These are phyloP conservation scores for Stichopus chloronotus DNA, from an alignment of 35 echinoderm and acorn worm species.

Conservation along the genomic window DNA sequence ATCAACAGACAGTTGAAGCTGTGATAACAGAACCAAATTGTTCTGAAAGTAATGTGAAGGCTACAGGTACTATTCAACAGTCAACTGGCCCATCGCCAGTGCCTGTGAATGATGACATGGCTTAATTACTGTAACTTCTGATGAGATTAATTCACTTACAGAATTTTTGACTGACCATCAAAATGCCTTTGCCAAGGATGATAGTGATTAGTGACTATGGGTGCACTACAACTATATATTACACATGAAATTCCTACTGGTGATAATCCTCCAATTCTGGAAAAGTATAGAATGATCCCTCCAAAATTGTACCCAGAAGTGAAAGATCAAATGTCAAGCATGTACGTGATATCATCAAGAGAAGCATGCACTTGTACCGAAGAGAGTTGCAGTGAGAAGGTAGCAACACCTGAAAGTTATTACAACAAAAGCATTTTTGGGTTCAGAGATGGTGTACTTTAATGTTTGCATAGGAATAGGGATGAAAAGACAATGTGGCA, in stretches of 20 bases:
- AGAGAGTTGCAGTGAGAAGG: constrained; percentile 58
- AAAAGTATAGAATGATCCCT: not conserved
- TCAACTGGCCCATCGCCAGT: not conserved
- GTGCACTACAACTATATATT: not conserved
- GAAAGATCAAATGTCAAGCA: not conserved
- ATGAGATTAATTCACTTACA: not conserved
- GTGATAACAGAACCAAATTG: too few relatives aligned
- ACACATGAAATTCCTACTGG: not conserved
- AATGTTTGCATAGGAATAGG: too few relatives aligned
- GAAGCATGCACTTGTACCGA: constrained; percentile 66
- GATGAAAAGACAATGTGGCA: too few relatives aligned
- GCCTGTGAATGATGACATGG: constrained; percentile 2
- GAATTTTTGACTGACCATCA: not conserved
- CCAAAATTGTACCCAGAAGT: constrained; percentile 5
- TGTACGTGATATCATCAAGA: not conserved
- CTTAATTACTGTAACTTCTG: not conserved
- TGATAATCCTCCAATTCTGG: not conserved
- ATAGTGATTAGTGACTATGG: not conserved
- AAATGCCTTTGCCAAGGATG: not conserved
- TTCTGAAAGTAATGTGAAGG: not conserved
- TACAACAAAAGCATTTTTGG: too few relatives aligned
- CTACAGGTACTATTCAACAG: not conserved
- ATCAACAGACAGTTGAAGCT: too few relatives aligned
- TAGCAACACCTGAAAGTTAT: too few relatives aligned
- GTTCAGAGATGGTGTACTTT: too few relatives aligned